Base-by-base conservation (phyloP, 2,113 vertebrate species). In the Galeopterus variegatus region DNA sequence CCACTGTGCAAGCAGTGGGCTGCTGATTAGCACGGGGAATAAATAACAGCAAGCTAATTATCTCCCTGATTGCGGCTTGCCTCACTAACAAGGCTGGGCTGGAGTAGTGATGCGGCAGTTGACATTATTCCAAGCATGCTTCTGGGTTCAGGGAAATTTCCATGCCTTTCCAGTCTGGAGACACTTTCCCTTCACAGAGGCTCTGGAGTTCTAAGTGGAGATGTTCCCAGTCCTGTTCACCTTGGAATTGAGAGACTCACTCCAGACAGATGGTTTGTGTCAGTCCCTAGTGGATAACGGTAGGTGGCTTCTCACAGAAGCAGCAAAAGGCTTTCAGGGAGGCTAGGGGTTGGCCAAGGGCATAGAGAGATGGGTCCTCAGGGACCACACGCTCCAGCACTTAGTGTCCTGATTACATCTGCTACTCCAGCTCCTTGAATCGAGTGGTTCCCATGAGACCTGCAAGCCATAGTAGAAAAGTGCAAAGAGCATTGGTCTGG, bases 1-100 rank as follows among this genome's bases (percentile, higher is more conserved):
- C 89, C 75, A 62, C 97, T 93, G 88, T 85, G 96, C 93, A 97
- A 97, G 91, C 98, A 97, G 97, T 96, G 94, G 98, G 98, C 97
- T 96, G 96, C 98, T 98, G 98, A 98, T 98, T 97, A 98, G 96
- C 17, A 62, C 36, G 2, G 94, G 96, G 97, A 98, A 98, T 98
- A 98, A 98, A 98, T 98, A 98, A 98, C 97, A 97, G 97, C 93
- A 96, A 97, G 97, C 97, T 98, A 98, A 98, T 98, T 98, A 98
- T 97, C 98, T 98, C 94, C 95, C 95, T 98, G 97, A 98, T 98
- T 98, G 92, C 88, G 67, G 96, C 95, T 98, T 97, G 97, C 96
- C 93, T 96, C 93, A 31, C 97, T 95, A 96, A 97, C 96, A 95
- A 93, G 96, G 95, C 94, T 83, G 21, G 96, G 88, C 94, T 95